A percentile compares a stretch with the other conserved stretches of the same genome.
phyloP scores from a whole-genome alignment of 2,888 invertebrate species.

The Crematogaster levior region DNA sequence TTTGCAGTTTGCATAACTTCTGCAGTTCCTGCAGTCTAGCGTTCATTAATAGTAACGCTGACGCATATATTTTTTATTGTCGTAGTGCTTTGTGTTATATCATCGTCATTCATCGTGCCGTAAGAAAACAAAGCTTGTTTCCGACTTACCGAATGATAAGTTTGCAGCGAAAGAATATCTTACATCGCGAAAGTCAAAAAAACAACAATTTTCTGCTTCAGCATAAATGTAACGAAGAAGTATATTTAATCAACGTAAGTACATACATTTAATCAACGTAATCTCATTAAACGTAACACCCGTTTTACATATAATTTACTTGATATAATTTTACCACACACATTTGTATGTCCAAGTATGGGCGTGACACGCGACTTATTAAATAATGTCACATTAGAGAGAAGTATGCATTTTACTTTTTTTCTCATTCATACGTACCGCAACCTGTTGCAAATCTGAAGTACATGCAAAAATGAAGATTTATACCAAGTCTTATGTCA shows the following conservation, averaged over 20 bases:
- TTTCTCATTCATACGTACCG: neutral
- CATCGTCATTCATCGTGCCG: neutral
- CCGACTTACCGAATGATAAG: neutral
- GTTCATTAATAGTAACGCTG: slow-evolving; percentile 14
- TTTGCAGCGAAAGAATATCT: neutral
- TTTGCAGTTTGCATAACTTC: slow-evolving; percentile 36
- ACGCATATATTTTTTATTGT: slow-evolving; percentile 21
- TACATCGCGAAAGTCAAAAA: neutral
- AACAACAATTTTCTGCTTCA: neutral
- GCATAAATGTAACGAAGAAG: neutral
- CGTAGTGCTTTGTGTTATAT: neutral
- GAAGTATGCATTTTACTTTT: neutral
- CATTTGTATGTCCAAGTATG: neutral
- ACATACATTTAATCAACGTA: neutral
- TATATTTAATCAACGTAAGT: neutral
- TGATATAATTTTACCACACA: neutral
- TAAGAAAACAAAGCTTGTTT: neutral
- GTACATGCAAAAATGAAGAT: neutral
- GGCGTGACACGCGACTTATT: neutral
- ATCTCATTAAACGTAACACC: too few relatives aligned
- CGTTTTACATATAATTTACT: neutral
- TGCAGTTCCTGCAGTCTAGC: slow-evolving; percentile 20
- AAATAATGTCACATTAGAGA: slow-evolving; percentile 8
- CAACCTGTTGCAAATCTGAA: slow-evolving; percentile 40
- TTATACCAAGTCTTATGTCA: neutral